These are phyloP conservation scores for Megamerina dolium DNA, from an alignment of 2,888 invertebrate genomes.

Conservation along the genomic window DNA sequence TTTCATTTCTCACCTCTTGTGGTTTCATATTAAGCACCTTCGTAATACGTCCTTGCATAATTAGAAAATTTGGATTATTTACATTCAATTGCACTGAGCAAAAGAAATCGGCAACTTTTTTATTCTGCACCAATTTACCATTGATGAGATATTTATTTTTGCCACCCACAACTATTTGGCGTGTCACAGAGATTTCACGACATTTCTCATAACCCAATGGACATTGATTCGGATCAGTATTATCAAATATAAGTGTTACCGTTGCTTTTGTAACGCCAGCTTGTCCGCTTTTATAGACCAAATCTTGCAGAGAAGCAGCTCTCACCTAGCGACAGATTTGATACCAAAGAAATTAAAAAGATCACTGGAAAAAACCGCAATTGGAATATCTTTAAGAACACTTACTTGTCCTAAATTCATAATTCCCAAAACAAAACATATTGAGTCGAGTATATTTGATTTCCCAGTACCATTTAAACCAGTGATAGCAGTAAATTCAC, in stretches of 20 bases:
- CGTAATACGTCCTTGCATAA: slow-evolving; percentile 99
- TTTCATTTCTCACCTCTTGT: slow-evolving; percentile 75
- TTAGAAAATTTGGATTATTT: slow-evolving; percentile 98
- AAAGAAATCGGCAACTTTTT: slow-evolving; percentile 88
- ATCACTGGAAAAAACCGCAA: background rate
- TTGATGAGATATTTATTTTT: slow-evolving; percentile 93
- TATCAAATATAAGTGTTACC: slow-evolving; percentile 94
- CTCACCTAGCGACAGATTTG: slow-evolving; percentile 64
- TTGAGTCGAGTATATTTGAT: slow-evolving; percentile 94
- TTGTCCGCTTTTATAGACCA: slow-evolving; percentile 97
- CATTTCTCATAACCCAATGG: slow-evolving; percentile 89
- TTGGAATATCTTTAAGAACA: slow-evolving; percentile 22
- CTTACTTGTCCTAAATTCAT: slow-evolving; percentile 83
- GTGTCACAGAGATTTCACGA: slow-evolving; percentile 85
- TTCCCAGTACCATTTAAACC: slow-evolving; percentile 97
- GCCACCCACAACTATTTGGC: slow-evolving; percentile 79
- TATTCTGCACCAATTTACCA: slow-evolving; percentile 83
- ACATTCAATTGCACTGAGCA: slow-evolving; percentile 96
- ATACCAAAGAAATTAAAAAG: background rate
- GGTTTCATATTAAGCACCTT: slow-evolving; percentile 99
- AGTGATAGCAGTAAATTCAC: slow-evolving; percentile 95
- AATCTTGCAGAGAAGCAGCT: slow-evolving; percentile 82
- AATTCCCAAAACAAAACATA: slow-evolving; percentile 96
- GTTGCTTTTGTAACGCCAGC: slow-evolving; percentile 93
- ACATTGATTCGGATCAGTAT: slow-evolving; percentile 69